A percentile compares a stretch with the other conserved stretches of the same genome.
Conservation (phyloP, 1,140 invertebrate species). For the Nebria ingens region DNA sequence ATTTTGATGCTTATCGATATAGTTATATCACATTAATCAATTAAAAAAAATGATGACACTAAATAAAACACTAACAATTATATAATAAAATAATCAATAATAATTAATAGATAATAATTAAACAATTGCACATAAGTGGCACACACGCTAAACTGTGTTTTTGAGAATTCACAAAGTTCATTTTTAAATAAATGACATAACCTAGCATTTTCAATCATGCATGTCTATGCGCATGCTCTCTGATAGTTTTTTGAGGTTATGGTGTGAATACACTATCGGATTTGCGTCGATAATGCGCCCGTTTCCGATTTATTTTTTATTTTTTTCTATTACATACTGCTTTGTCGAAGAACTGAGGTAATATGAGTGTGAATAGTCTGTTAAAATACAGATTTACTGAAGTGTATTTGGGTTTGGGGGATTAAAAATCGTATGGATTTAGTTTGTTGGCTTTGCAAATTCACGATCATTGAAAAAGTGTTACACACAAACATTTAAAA, state of each 20-base stretch:
- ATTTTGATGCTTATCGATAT: slow-evolving; percentile 1
- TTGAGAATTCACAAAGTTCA: slow-evolving; percentile 11
- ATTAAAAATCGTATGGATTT: neutral
- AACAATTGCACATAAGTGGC: slow-evolving; percentile 25
- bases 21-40: slow-evolving; percentile 2
- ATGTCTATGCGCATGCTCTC: no score
- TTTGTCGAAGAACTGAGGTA: slow-evolving; percentile 11
- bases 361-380: no score
- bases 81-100: slow-evolving; percentile 3
- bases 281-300: no score
- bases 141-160: slow-evolving; percentile 22
- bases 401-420: neutral
- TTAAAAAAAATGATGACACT: slow-evolving; percentile 2
- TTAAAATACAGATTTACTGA: neutral
- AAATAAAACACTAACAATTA: slow-evolving; percentile 7
- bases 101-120: no score
- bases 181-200: no score
- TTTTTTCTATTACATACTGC: neutral
- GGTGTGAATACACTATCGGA: neutral
- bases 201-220: neutral
- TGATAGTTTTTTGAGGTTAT: no score
- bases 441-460: slow-evolving; percentile 15
- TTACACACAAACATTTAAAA: slow-evolving; percentile 36
- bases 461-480: slow-evolving; percentile 29
- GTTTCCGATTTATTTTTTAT: no score